Evolutionary conservation across 2,113 vertebrate genomes (phyloP).

Genomic region (Phainopepla nitens): DNA sequence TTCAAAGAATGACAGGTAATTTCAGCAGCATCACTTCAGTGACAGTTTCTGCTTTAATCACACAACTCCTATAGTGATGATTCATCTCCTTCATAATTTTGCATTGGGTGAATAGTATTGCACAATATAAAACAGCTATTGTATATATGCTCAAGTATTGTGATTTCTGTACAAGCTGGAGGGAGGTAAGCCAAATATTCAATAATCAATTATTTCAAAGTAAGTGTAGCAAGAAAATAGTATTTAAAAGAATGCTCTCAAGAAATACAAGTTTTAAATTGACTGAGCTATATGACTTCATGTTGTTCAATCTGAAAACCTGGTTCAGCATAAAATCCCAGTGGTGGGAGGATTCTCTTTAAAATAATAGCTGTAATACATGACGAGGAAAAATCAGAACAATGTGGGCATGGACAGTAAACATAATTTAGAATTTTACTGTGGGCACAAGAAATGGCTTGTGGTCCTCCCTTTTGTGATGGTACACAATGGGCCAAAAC

Average conservation of each 20-base stretch:
- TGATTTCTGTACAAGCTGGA: not conserved
- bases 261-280: not conserved
- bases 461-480: not conserved
- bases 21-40: conserved; percentile 3
- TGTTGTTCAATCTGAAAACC: not conserved
- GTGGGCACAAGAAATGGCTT: not conserved
- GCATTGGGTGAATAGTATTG: not conserved
- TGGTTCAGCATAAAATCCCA: not conserved
- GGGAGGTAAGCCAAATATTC: not conserved
- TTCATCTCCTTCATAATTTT: conserved; percentile 28
- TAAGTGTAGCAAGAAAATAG: not conserved
- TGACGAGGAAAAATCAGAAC: not conserved
- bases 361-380: not conserved
- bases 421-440: not conserved
- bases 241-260: not conserved
- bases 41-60: conserved; percentile 25
- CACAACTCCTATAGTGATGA: not conserved
- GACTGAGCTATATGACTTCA: not conserved
- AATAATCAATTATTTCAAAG: not conserved
- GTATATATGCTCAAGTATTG: not conserved
- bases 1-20: conserved; percentile 40
- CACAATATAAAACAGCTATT: not conserved
- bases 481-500: not conserved
- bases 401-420: not conserved
- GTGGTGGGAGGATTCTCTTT: not conserved